Conservation (phyloP, 2,113 vertebrate genomes). For the Eurypyga helias region DNA sequence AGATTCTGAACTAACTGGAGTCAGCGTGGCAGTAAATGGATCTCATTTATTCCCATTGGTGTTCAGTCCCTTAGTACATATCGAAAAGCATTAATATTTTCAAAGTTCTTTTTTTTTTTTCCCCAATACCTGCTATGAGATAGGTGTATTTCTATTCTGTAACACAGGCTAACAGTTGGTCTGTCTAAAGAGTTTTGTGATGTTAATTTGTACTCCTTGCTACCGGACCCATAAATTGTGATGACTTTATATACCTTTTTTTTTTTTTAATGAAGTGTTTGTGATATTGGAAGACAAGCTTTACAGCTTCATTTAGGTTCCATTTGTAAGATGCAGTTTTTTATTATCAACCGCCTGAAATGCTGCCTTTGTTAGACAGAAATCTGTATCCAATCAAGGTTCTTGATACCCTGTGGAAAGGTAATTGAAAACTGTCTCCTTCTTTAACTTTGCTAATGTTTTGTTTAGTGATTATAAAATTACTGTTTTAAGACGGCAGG, state of each 20-base stretch:
- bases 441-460: not conserved
- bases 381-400: not conserved
- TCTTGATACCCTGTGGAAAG: not conserved
- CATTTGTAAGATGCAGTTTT: not conserved
- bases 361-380: not conserved
- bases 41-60: not conserved
- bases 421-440: not conserved
- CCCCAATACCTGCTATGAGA: not conserved
- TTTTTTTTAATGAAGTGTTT: not conserved
- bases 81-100: not conserved
- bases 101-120: not conserved
- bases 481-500: not conserved
- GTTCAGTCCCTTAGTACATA: not conserved
- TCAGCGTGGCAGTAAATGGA: not conserved
- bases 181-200: not conserved
- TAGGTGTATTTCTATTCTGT: not conserved
- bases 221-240: not conserved
- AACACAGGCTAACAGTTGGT: not conserved
- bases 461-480: slow-evolving; percentile 15
- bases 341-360: slow-evolving; percentile 4
- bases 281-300: not conserved
- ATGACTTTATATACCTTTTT: not conserved
- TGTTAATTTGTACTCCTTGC: not conserved
- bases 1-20: not conserved
- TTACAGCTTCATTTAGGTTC: not conserved